These are phyloP conservation scores for Brachionus paranguensis DNA, from an alignment of 1,140 invertebrate species.

Conservation along the genomic window DNA sequence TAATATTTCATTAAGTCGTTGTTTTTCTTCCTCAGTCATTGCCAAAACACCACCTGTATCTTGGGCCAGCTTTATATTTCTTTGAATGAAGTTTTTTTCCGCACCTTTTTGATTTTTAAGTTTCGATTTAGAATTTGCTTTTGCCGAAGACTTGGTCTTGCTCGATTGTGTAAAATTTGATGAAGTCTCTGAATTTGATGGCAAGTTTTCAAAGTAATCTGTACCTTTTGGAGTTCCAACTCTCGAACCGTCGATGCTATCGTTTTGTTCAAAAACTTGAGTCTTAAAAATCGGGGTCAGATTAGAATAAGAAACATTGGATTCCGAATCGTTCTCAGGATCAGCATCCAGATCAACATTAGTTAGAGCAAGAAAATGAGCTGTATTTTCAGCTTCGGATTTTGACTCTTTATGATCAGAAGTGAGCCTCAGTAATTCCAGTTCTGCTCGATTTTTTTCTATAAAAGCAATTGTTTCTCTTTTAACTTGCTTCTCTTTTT, in stretches of 20 bases:
- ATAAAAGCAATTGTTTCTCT: constrained; percentile 28
- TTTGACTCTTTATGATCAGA: background rate
- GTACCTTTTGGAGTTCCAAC: background rate
- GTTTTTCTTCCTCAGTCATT: constrained; percentile 39
- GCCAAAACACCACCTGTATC: constrained; percentile 23
- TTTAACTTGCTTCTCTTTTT: constrained; percentile 35
- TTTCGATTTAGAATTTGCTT: background rate
- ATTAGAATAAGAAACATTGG: background rate
- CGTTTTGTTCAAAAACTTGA: constrained; percentile 24
- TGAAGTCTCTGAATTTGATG: background rate
- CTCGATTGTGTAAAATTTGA: constrained; percentile 4
- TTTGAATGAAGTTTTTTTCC: constrained; percentile 28
- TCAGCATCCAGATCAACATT: constrained; percentile 19
- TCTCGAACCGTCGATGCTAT: background rate
- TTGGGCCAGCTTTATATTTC: constrained; percentile 34
- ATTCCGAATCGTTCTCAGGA: background rate
- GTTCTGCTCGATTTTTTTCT: constrained; percentile 30
- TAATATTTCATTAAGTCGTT: constrained; percentile 32
- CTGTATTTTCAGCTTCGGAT: constrained; percentile 29
- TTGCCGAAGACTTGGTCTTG: constrained; percentile 1
- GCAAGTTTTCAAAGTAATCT: no score
- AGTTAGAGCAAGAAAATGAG: background rate
- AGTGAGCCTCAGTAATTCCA: background rate
- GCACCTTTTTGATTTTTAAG: background rate
- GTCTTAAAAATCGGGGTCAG: constrained; percentile 32